Base-by-base conservation (phyloP, 2,113 vertebrate genomes). In the Delphinapterus leucas region DNA sequence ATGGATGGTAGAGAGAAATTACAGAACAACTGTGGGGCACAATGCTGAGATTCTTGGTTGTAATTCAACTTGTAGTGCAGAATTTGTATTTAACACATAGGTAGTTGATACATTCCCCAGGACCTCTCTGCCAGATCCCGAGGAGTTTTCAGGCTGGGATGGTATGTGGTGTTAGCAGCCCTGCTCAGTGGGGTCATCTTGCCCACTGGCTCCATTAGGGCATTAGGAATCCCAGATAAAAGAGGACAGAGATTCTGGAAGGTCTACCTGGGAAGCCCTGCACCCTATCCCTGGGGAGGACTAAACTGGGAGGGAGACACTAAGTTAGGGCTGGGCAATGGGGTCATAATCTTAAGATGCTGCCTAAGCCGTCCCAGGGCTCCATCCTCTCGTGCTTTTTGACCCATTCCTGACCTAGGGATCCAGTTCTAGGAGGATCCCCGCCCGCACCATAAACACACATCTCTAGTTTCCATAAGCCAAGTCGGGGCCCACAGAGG, bases 141-240 rank as follows among this genome's bases (percentile, higher is more conserved):
- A 63, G 73, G 65, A 5, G 28, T 23, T 82, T 92, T 55, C 47
- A 63, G 28, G 44, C 58, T 55, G 41, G 21, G 20, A 13, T 26
- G 13, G 58, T 31, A 38, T 1, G 11, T 38, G 17, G 31, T 44
- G 8, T 49, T 79, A 28, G 55, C n/a, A 14, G 31, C 41, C 38
- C 10, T 65, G 25, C 8, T 58, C 38, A 73, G 23, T 0, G 0
- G n/a, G 18, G 8, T 26, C 1, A 14, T 41, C 82, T 38, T 91
- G 31, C 6, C 53, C 9, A 18, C 70, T n/a, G 53, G 47, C 33
- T 74, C 23, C 10, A 11, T 85, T 58, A 73, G 38, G n/a, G n/a
- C 41, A 67, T 25, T 49, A 89, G 55, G 68, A 49, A 17, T 44
- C 31, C 33, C 68, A n/a, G 23, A 21, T 36, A 61, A 82, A 70